These are phyloP conservation scores for Diglossa brunneiventris DNA, from an alignment of 2,113 vertebrate species.

Conservation along the genomic window DNA sequence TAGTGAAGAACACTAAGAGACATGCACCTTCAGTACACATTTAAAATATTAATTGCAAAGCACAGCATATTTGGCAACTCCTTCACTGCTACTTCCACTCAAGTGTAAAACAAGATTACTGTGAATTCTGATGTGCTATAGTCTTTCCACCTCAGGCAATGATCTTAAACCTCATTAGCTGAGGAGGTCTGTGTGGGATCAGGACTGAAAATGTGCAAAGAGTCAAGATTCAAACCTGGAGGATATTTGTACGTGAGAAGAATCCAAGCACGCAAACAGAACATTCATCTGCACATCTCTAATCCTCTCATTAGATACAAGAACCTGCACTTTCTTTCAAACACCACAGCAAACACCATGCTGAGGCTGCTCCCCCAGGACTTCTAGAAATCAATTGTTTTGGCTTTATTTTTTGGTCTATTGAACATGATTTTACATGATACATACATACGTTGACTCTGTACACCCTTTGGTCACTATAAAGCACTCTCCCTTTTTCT, in stretches of 20 bases:
- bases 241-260: constrained; percentile 9
- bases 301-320: neutral
- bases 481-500: neutral
- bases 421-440: neutral
- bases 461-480: neutral
- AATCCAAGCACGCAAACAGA: neutral
- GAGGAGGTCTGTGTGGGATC: constrained; percentile 32
- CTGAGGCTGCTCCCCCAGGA: neutral
- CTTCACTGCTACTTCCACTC: neutral
- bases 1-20: neutral
- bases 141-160: constrained; percentile 17
- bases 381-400: neutral
- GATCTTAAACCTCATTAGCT: constrained; percentile 55
- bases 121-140: neutral
- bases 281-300: neutral
- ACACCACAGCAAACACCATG: neutral
- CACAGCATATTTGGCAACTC: constrained; percentile 17
- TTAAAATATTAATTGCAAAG: constrained; percentile 25
- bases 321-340: neutral
- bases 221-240: constrained; percentile 13
- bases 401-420: neutral
- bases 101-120: constrained; percentile 15
- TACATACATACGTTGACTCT: neutral
- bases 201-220: constrained; percentile 35
- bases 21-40: neutral